A percentile compares a stretch with the other conserved stretches of the same genome.
Evolutionary conservation across 2,113 vertebrate species (phyloP).

Genomic region (Sander vitreus): DNA sequence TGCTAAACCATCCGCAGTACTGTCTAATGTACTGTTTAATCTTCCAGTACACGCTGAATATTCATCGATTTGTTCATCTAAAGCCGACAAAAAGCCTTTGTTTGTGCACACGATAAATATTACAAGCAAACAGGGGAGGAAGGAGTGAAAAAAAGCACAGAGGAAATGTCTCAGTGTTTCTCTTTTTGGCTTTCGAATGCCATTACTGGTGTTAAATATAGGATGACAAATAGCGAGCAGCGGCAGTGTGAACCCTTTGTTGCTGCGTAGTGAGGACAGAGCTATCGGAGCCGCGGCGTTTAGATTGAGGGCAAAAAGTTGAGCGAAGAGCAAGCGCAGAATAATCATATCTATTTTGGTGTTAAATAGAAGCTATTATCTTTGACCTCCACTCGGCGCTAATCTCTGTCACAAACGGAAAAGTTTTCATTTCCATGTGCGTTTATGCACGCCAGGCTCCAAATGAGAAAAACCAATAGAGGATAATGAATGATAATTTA

Average conservation of each 20-base stretch:
- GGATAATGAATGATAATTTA: constrained; percentile 78
- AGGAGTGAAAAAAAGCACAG: constrained; percentile 3
- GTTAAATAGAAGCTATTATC: constrained; percentile 78
- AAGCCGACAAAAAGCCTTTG: constrained; percentile 30
- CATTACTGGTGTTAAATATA: constrained; percentile 37
- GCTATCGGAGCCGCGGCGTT: constrained; percentile 48
- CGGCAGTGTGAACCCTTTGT: constrained; percentile 55
- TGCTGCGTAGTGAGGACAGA: constrained; percentile 63
- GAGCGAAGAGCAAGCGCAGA: constrained; percentile 56
- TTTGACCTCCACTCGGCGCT: constrained; percentile 78
- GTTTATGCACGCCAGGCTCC: constrained; percentile 60
- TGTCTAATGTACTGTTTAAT: constrained; percentile 62
- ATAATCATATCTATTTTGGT: constrained; percentile 77
- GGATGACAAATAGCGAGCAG: constrained; percentile 34
- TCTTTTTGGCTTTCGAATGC: background rate
- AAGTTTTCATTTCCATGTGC: constrained; percentile 74
- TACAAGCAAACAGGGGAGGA: constrained; percentile 10
- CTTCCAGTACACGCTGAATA: constrained; percentile 48
- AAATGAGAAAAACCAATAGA: constrained; percentile 78
- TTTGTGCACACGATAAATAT: constrained; percentile 27
- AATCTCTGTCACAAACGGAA: constrained; percentile 77
- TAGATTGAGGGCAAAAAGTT: constrained; percentile 74
- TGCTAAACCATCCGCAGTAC: constrained; percentile 34
- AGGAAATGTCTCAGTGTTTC: background rate
- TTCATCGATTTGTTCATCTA: constrained; percentile 45